Evolutionary conservation across 2,797 vertebrate genomes (phyloP).

Genomic region (Eurystomus glaucurus): DNA sequence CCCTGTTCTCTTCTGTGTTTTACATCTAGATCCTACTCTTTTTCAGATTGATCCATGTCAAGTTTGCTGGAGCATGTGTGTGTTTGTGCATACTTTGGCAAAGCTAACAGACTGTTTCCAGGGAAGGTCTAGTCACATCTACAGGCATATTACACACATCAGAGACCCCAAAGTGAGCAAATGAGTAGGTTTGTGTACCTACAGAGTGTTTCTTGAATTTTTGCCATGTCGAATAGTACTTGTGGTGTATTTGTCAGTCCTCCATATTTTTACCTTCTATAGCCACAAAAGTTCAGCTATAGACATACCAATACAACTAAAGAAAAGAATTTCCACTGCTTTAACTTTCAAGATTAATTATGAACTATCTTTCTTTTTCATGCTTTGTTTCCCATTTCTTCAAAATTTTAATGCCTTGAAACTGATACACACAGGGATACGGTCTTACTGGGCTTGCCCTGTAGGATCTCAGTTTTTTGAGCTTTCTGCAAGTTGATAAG

Average conservation of each 20-base stretch:
- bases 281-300: neutral
- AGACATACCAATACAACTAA: neutral
- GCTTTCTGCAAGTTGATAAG: neutral
- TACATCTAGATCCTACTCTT: neutral
- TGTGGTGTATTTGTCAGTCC: neutral
- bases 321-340: neutral
- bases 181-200: neutral
- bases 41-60: neutral
- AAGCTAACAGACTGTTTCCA: neutral
- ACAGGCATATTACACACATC: neutral
- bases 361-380: neutral
- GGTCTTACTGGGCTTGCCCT: neutral
- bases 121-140: neutral
- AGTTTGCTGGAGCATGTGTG: neutral
- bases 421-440: neutral
- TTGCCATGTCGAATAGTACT: neutral
- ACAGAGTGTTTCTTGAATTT: neutral
- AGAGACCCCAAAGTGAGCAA: neutral
- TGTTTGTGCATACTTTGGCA: neutral
- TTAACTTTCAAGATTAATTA: neutral
- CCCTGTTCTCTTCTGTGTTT: neutral
- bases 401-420: neutral
- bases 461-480: neutral
- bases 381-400: neutral
- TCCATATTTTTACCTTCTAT: neutral